Base-by-base conservation (phyloP, 1,140 invertebrate species). In the Ladona fulva region DNA sequence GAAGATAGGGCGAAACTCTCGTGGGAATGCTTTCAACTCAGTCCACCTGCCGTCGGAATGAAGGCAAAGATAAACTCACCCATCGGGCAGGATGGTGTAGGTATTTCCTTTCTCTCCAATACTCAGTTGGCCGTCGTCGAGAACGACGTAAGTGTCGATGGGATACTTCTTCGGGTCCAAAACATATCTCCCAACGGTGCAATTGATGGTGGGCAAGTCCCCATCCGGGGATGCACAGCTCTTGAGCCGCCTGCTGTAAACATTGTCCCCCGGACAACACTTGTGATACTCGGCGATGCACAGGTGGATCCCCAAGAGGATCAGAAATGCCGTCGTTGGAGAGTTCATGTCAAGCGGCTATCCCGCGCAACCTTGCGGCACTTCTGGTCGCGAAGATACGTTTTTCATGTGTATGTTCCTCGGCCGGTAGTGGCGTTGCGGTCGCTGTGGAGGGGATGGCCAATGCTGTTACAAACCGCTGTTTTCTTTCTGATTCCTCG, bases 211-310 rank as follows among this genome's bases (percentile, higher is more conserved):
- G 22, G 29, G 24, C 25, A 42, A 24, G 1, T 25, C 76, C 22
- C 44, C 42, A 11, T 76, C 76, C 25, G 37, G 37, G 6, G 19
- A 25, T 3, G 37, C 37, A 42, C 76, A 76, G 37, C 37, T 22
- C 8, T 16, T 22, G 7, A 11, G 14, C 0, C 37, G 7, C 76
- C n/a, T 42, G 7, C 11, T 24, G 14, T 37, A 76, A 3, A 76
- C 76, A 25, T 25, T 42, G 76, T 8, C 76, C 22, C 19, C 76
- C 22, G 76, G n/a, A 16, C 76, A 76, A 14, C 76, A 76, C 8
- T 42, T 16, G 76, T 42, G n/a, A n/a, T n/a, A n/a, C n/a, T n/a
- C n/a, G 25, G 37, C 37, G 8, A n/a, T 6, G n/a, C 7, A 37
- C 25, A 24, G 44, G 76, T 24, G 52, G 52, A 66, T 66, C 3